Evolutionary conservation across 2,888 invertebrate species (phyloP).

Genomic region (Acheta domesticus): DNA sequence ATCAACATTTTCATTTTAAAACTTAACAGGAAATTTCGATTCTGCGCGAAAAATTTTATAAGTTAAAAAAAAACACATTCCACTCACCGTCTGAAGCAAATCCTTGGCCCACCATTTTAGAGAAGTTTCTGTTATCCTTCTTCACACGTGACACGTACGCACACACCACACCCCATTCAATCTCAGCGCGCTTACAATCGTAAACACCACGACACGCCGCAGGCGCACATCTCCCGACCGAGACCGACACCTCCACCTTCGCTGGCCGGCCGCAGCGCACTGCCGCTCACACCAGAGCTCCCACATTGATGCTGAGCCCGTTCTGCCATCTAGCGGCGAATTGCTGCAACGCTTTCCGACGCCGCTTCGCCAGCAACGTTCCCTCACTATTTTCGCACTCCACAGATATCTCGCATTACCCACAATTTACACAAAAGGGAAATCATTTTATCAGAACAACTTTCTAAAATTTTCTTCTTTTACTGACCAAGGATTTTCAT

Average conservation of each 20-base stretch:
- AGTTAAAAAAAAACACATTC: no score
- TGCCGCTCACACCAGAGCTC: neutral
- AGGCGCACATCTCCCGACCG: neutral
- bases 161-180: constrained; percentile 10
- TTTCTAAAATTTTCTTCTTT: no score
- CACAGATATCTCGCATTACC: no score
- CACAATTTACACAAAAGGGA: no score
- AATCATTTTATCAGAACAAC: no score
- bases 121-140: neutral
- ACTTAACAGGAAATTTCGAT: no score
- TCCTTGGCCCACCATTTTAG: neutral
- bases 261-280: neutral
- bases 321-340: neutral
- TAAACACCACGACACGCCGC: neutral
- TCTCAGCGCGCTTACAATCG: neutral
- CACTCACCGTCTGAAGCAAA: neutral
- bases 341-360: no score
- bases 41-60: no score
- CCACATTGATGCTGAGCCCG: neutral
- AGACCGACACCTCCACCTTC: constrained; percentile 6
- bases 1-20: no score
- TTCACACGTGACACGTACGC: neutral
- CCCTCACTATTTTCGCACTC: no score
- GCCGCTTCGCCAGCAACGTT: no score
- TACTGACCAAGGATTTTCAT: no score